Base-by-base conservation (phyloP, 92 coral and sea anemone species). In the Meandrina meandrites region DNA sequence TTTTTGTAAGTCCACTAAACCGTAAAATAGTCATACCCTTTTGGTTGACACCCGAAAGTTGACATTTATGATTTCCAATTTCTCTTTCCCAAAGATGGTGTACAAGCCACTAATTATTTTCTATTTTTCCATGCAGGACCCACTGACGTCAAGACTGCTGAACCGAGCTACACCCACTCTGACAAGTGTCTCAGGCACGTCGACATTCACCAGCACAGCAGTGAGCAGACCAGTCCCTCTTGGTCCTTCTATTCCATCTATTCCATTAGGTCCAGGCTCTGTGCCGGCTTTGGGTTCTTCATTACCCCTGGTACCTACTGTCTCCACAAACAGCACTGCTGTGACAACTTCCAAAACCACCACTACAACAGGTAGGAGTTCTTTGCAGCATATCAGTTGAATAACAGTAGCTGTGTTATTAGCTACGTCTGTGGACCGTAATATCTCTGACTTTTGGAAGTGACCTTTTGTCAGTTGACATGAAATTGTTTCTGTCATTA, bases 151-250 rank as follows among this genome's bases (percentile, higher is more conserved):
- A 74, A 57, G 87, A 54, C 82, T 94, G 45, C 79, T 94, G 57
- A 94, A 88, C 87, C 92, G 98, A 82, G 78, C 96, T 16, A 86
- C 96, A 1, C 90, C 93, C 2, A 91, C 93, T 19, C 84, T 86
- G 71, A 86, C 89, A 66, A 86, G 88, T 78, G 92, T 84, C 62
- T 89, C 92, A 82, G 93, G 84, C 21, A 90, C 91, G n/a, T 94
- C 98, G 28, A 94, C 94, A 40, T 94, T 94, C 79, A 93, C 96
- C 34, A 92, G 92, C 80, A 89, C 91, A 24, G 75, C 90, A 82
- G 90, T 88, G 24, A 57, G 88, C 73, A 87, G 93, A 62, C 85
- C 98, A 21, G 93, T 91, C 3, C 91, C 94, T 0, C 86, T 91
- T 17, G 89, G 94, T 47, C 91, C 95, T 9, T 88, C 92, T 62